phyloP scores from a whole-genome alignment of 2,888 invertebrate species.

The Antitype chi region DNA sequence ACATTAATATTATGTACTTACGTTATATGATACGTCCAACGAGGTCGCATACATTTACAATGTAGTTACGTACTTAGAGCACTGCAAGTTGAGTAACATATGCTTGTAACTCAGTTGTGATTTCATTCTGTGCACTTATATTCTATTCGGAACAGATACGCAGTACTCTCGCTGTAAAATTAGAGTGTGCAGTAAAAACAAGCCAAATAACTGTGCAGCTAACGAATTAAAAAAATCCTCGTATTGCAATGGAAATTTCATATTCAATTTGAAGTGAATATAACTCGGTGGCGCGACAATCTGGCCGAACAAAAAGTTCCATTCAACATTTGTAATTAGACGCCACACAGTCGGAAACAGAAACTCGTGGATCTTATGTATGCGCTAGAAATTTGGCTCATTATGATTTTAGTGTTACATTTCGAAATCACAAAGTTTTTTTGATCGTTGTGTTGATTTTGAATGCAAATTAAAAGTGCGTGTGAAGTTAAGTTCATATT shows the following conservation, averaged over 20 bases:
- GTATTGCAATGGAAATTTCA: conserved; percentile 76
- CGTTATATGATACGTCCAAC: conserved; percentile 20
- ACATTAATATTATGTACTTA: conserved; percentile 43
- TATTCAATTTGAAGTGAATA: conserved; percentile 85
- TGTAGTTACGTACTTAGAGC: conserved; percentile 6
- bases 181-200: conserved; percentile 58
- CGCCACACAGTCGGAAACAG: conserved; percentile 73
- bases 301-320: conserved; percentile 83
- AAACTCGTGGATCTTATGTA: conserved; percentile 68
- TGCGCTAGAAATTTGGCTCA: conserved; percentile 68
- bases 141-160: conserved; percentile 8
- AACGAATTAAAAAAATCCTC: conserved; percentile 69
- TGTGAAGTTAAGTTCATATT: conserved; percentile 5
- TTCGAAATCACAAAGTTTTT: conserved; percentile 18
- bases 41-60: conserved; percentile 28
- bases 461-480: conserved; percentile 4
- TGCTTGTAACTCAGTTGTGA: background rate
- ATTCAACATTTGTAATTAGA: conserved; percentile 87
- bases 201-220: conserved; percentile 59
- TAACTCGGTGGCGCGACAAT: conserved; percentile 83
- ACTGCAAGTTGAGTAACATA: background rate
- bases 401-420: conserved; percentile 22
- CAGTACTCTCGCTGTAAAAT: conserved; percentile 39
- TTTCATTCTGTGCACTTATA: conserved; percentile 21
- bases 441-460: background rate